A percentile compares a stretch with the other conserved stretches of the same genome.
Evolutionary conservation across 2,113 vertebrate species (phyloP).

Genomic region (Porphyrio hochstetteri): DNA sequence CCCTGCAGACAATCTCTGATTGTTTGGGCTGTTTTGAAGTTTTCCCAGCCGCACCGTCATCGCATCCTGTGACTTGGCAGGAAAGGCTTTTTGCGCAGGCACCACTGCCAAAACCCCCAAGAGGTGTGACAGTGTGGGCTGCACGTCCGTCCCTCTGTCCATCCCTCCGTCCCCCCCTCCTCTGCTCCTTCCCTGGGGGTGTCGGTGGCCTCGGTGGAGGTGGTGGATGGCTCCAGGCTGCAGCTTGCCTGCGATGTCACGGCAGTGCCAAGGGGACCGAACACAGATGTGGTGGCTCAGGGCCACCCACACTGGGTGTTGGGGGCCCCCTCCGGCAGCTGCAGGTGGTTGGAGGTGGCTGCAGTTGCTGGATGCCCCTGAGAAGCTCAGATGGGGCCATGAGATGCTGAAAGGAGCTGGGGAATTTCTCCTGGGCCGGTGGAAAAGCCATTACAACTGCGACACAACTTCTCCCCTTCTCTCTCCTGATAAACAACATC

Average conservation of each 20-base stretch:
- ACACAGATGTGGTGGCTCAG: neutral
- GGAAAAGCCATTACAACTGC: neutral
- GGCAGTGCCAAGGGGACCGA: neutral
- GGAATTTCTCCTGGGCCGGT: neutral
- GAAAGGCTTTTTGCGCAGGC: constrained; percentile 10
- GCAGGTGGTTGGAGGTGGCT: neutral
- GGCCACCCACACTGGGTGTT: neutral
- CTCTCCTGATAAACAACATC: neutral
- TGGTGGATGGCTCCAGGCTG: neutral
- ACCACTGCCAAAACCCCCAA: neutral
- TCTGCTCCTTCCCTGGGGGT: accelerated
- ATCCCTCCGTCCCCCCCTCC: neutral
- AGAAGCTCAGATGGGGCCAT: neutral
- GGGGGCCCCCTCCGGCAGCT: neutral
- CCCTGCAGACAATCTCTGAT: constrained; percentile 62
- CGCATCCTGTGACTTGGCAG: constrained; percentile 69
- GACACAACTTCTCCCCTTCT: neutral
- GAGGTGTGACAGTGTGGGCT: constrained; percentile 45
- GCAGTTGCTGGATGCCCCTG: neutral
- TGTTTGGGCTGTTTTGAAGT: constrained; percentile 66
- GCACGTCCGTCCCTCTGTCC: neutral
- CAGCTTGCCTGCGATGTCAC: accelerated
- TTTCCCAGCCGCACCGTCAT: constrained; percentile 54
- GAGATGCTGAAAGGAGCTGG: neutral
- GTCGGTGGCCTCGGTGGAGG: accelerated